phyloP scores from a whole-genome alignment of 2,888 invertebrate genomes.

The Embidobia sp. region DNA sequence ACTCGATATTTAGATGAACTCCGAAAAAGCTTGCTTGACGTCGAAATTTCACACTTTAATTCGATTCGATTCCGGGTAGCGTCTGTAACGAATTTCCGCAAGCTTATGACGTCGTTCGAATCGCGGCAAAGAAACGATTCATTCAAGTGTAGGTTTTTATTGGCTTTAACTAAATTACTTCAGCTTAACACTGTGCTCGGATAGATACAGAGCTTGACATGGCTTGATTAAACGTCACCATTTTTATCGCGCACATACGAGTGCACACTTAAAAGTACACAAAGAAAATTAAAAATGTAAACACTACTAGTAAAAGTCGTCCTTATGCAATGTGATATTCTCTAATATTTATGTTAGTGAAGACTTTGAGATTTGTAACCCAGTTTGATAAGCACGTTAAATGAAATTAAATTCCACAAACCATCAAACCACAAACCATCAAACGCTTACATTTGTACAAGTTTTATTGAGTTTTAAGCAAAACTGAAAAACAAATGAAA shows the following conservation, averaged over 20 bases:
- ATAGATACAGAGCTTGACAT: slow-evolving; percentile 39
- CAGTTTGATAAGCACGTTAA: neutral
- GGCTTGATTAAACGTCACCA: slow-evolving; percentile 38
- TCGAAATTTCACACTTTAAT: slow-evolving; percentile 21
- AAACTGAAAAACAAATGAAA: slow-evolving; percentile 7
- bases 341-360: slow-evolving; percentile 1
- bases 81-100: slow-evolving; percentile 33
- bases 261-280: too few species aligned
- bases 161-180: slow-evolving; percentile 42
- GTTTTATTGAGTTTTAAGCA: slow-evolving; percentile 12
- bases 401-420: slow-evolving; percentile 12
- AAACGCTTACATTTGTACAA: neutral
- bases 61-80: slow-evolving; percentile 31
- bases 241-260: slow-evolving; percentile 31
- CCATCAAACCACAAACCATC: slow-evolving; percentile 8
- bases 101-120: slow-evolving; percentile 40
- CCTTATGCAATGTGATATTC: neutral
- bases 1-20: slow-evolving; percentile 9
- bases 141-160: slow-evolving; percentile 43
- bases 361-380: neutral
- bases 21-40: slow-evolving; percentile 4
- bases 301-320: slow-evolving; percentile 18
- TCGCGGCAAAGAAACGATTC: slow-evolving; percentile 31
- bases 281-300: slow-evolving; percentile 27
- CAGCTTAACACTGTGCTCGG: slow-evolving; percentile 35